Conservation (phyloP, 2,888 invertebrate genomes). For the Mesodorylaimus sp. region DNA sequence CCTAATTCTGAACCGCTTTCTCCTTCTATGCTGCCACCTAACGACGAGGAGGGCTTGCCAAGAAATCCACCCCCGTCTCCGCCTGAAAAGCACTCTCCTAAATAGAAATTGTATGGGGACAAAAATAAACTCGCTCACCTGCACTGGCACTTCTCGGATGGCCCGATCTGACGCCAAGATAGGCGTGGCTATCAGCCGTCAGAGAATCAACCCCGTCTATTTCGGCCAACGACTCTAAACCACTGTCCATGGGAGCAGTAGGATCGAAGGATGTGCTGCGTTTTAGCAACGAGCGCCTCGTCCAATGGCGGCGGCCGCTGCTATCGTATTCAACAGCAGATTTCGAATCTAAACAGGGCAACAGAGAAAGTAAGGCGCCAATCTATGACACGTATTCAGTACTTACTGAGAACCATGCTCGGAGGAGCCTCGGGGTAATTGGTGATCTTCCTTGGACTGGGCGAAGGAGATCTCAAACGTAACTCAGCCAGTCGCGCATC, state of each 20-base stretch:
- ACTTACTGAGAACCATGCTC: constrained; percentile 19
- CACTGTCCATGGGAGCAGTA: neutral
- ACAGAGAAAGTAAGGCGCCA: neutral
- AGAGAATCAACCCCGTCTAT: neutral
- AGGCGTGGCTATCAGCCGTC: neutral
- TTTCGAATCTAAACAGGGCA: neutral
- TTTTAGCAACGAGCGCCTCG: constrained; percentile 13
- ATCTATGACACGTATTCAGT: too few relatives aligned
- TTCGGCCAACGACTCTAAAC: neutral
- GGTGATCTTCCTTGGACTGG: constrained; percentile 13
- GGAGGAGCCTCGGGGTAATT: constrained; percentile 23
- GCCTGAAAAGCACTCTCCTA: too few relatives aligned
- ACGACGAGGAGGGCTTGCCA: too few relatives aligned
- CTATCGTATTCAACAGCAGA: constrained; percentile 17
- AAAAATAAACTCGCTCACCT: too few relatives aligned
- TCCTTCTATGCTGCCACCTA: too few relatives aligned
- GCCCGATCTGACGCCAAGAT: too few relatives aligned
- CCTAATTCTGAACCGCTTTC: too few relatives aligned
- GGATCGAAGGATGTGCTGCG: constrained; percentile 14
- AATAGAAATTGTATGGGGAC: too few relatives aligned
- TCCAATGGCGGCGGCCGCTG: constrained; percentile 19
- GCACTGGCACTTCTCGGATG: too few relatives aligned
- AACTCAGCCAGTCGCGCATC: constrained; percentile 7
- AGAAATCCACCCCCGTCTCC: too few relatives aligned
- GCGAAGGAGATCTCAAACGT: constrained; percentile 11